Evolutionary conservation across 2,113 vertebrate species (phyloP).

Genomic region (Acanthisitta chloris): DNA sequence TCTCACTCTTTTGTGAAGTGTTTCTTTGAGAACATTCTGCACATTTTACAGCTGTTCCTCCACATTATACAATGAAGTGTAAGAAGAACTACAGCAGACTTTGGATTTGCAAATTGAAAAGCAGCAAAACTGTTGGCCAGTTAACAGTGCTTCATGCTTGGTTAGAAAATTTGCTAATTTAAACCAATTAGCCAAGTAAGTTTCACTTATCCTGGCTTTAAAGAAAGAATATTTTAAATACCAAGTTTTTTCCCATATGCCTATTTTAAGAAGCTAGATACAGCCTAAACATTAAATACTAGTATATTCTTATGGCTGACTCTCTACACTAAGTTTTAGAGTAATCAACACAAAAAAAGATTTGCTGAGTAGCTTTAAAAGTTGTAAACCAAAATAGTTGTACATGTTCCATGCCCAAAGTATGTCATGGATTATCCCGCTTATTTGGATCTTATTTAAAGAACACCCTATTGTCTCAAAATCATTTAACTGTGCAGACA

Average conservation of each 20-base stretch:
- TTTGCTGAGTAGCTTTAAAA: constrained; percentile 22
- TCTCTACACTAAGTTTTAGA: background rate
- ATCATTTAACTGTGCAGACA: constrained; percentile 67
- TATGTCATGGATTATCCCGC: constrained; percentile 64
- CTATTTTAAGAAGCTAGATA: background rate
- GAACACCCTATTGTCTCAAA: constrained; percentile 65
- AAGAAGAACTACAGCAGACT: constrained; percentile 56
- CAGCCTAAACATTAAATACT: background rate
- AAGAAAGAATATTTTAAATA: background rate
- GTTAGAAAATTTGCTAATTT: constrained; percentile 64
- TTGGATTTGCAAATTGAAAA: constrained; percentile 64
- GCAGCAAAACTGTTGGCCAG: constrained; percentile 52
- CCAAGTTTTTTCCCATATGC: background rate
- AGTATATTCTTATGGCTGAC: background rate
- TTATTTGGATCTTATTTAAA: constrained; percentile 67
- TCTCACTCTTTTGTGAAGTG: constrained; percentile 34
- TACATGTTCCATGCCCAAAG: constrained; percentile 37
- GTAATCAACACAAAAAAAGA: background rate
- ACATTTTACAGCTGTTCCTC: constrained; percentile 70
- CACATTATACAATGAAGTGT: constrained; percentile 63
- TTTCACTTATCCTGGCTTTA: constrained; percentile 26
- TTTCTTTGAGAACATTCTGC: constrained; percentile 67
- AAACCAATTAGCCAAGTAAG: constrained; percentile 61
- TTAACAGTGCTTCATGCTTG: constrained; percentile 59
- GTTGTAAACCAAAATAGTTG: constrained; percentile 21